Conservation (phyloP, 2,797 vertebrate genomes). For the Anableps anableps region DNA sequence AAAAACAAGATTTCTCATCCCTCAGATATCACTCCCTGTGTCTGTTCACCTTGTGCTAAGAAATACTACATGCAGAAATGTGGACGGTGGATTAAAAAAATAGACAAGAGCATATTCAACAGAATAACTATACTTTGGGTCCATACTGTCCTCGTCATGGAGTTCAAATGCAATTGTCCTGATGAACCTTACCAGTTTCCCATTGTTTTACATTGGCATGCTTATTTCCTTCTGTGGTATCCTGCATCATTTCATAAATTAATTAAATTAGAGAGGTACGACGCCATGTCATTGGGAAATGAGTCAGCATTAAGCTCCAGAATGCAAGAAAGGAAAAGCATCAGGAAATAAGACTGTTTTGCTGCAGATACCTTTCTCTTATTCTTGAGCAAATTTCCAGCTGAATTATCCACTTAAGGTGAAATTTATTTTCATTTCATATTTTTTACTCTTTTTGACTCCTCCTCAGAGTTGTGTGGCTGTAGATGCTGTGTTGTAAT, state of each 20-base stretch:
- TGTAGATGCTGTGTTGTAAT: background rate
- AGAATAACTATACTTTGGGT: slow-evolving; percentile 9
- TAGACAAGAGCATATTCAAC: slow-evolving; percentile 8
- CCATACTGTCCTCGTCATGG: background rate
- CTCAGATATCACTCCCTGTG: slow-evolving; percentile 40
- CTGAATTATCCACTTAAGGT: background rate
- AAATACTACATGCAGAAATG: slow-evolving; percentile 29
- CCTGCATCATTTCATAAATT: slow-evolving; percentile 32
- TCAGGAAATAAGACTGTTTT: slow-evolving; percentile 7
- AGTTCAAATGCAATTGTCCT: slow-evolving; percentile 29
- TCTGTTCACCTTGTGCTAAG: slow-evolving; percentile 26
- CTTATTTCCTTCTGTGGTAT: slow-evolving; percentile 32
- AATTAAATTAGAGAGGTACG: slow-evolving; percentile 38
- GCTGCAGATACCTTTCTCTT: background rate
- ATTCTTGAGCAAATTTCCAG: background rate
- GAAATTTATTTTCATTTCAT: background rate
- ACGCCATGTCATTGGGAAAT: slow-evolving; percentile 37
- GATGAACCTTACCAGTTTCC: slow-evolving; percentile 21
- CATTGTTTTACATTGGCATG: slow-evolving; percentile 20
- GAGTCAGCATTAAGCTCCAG: slow-evolving; percentile 28
- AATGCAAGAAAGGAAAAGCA: slow-evolving; percentile 2
- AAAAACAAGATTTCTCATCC: slow-evolving; percentile 57
- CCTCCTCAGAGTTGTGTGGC: background rate
- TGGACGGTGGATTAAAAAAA: slow-evolving; percentile 20
- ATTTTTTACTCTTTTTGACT: background rate